Base-by-base conservation (phyloP, 23 tunicate genomes). In the Halocynthia aurantium region DNA sequence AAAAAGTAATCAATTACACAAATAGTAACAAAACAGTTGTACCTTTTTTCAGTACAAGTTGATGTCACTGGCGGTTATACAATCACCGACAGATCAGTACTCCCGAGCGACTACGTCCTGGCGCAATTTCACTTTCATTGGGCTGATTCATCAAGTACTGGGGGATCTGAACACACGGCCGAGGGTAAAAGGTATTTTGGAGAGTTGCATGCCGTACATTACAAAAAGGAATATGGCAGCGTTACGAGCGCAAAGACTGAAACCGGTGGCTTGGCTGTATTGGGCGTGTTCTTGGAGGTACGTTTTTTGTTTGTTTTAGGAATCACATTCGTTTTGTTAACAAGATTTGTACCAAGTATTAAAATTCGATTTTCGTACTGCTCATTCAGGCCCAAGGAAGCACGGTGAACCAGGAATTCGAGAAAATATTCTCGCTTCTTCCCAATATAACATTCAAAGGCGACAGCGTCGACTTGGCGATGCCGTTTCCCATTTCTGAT, bases 51-150 rank as follows among this genome's bases (percentile, higher is more conserved):
- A 65, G 70, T 65, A 20, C 49, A 20, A 9, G 9, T 65, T 9
- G 31, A 65, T 49, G 62, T 10, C 56, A 64, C 55, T 7, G 70
- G 19, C 22, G 21, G 64, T 7, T 74, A 74, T 53, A 64, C 55
- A 18, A 74, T 74, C 40, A 54, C 6, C 31, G 78, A 52, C 13
- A 10, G 2, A 8, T 13, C 9, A 74, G 50, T 74, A 21, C 62
- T 74, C 40, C 78, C 78, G 13, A 54, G n/a, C 21, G 17, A 52
- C 8, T 62, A 62, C 8, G 62, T 51, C 19, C 13, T 74, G 18
- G 90, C 84, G 11, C 90, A 85, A 73, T 85, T 69, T 80, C 84
- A 85, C 64, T 82, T 85, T 51, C 90, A 85, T 55, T 85, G 90
- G 90, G 86, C 73, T 9, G 51, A 64, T 22, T 10, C 50, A 7